Evolutionary conservation across 2,888 invertebrate species (phyloP).

Genomic region (Salticus scenicus): DNA sequence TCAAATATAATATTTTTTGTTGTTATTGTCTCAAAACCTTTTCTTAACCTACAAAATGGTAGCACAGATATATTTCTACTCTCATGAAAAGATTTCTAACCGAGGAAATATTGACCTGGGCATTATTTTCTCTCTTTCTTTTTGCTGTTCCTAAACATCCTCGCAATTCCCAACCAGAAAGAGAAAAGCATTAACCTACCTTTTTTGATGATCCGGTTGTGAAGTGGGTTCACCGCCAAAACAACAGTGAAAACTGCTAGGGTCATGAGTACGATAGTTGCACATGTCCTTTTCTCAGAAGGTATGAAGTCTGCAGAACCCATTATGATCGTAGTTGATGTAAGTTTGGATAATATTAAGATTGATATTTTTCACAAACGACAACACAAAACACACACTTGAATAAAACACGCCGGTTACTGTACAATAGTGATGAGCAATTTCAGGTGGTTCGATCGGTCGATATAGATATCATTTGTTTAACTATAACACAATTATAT

Average conservation of each 20-base stretch:
- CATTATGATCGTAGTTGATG: constrained; percentile 12
- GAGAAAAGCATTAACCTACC: constrained; percentile 20
- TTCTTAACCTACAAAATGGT: too few relatives aligned
- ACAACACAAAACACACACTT: neutral
- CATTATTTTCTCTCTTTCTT: too few relatives aligned
- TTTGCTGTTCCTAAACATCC: too few relatives aligned
- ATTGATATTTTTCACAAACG: neutral
- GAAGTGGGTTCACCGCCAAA: constrained; percentile 41
- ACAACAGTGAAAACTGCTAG: neutral
- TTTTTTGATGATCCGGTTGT: constrained; percentile 58
- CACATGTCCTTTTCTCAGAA: constrained; percentile 28
- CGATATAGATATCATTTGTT: constrained; percentile 8
- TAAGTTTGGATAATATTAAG: neutral
- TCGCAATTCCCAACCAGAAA: neutral
- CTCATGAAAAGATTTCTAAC: too few relatives aligned
- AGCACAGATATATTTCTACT: too few relatives aligned
- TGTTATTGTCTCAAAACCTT: too few relatives aligned
- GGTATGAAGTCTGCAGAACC: neutral
- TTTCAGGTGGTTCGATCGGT: constrained; percentile 39
- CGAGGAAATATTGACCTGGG: too few relatives aligned
- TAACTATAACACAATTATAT: neutral
- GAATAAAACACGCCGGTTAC: neutral
- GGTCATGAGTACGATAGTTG: neutral
- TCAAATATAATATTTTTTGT: too few relatives aligned
- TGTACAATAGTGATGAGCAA: constrained; percentile 48